Evolutionary conservation across 2,113 vertebrate genomes (phyloP).

Genomic region (Spheniscus mendiculus): DNA sequence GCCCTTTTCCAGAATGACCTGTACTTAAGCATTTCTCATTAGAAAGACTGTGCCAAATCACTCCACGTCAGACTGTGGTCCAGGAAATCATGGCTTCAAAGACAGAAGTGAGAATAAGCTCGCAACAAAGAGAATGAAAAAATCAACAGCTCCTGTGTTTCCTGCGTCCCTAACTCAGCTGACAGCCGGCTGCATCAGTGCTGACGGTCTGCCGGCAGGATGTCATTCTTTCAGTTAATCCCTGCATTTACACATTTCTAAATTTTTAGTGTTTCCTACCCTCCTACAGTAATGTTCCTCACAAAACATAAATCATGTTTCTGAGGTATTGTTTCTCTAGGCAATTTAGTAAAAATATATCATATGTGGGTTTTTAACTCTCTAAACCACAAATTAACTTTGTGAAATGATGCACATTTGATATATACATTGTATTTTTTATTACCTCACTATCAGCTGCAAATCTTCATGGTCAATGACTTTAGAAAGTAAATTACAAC

Average conservation of each 20-base stretch:
- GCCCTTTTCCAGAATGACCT: neutral
- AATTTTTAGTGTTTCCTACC: neutral
- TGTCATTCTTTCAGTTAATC: neutral
- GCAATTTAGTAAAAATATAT: neutral
- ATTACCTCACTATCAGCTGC: neutral
- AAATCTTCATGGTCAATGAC: neutral
- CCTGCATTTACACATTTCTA: neutral
- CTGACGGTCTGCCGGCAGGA: rapidly evolving
- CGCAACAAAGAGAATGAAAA: neutral
- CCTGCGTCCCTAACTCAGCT: neutral
- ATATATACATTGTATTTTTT: neutral
- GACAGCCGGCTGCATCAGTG: neutral
- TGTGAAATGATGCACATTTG: neutral
- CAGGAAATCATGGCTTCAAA: neutral
- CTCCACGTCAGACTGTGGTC: neutral
- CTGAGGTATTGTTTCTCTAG: neutral
- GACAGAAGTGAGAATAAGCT: neutral
- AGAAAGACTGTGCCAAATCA: neutral
- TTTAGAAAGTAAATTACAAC: neutral
- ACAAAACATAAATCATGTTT: neutral
- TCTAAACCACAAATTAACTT: neutral
- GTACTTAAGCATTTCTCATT: neutral
- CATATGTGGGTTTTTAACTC: neutral
- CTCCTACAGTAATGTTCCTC: neutral
- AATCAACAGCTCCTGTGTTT: neutral